Percentiles rank a stretch among this genome's conserved stretches.
phyloP scores from a whole-genome alignment of 2,797 vertebrate genomes.

The Neosalanx taihuensis region DNA sequence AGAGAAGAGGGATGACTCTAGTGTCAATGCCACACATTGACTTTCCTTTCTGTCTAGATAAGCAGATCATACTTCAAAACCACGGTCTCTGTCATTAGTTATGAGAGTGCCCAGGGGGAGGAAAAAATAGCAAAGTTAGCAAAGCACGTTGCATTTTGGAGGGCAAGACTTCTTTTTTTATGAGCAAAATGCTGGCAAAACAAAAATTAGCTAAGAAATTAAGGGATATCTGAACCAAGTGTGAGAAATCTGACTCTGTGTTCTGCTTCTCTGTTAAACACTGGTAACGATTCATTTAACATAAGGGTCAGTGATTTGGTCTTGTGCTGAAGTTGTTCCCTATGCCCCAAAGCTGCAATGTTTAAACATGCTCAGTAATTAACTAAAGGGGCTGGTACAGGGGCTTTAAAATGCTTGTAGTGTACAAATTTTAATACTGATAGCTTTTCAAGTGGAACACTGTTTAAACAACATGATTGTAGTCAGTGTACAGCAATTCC shows the following conservation, averaged over 20 bases:
- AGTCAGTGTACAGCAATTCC: background rate
- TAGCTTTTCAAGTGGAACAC: conserved; percentile 13
- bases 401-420: conserved; percentile 40
- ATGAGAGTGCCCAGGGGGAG: conserved; percentile 35
- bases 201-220: conserved; percentile 7
- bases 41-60: conserved; percentile 59
- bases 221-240: conserved; percentile 34
- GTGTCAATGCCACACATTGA: conserved; percentile 56
- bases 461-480: background rate
- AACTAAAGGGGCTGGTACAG: conserved; percentile 35
- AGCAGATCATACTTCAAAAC: conserved; percentile 64
- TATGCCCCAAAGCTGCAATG: conserved; percentile 41
- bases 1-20: conserved; percentile 56
- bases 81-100: conserved; percentile 55
- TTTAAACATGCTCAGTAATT: conserved; percentile 55
- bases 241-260: conserved; percentile 52
- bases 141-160: conserved; percentile 21
- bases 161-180: conserved; percentile 3
- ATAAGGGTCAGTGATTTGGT: conserved; percentile 51
- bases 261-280: conserved; percentile 55
- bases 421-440: conserved; percentile 2
- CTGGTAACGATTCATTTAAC: conserved; percentile 49
- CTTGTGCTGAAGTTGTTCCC: conserved; percentile 35
- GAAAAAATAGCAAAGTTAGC: conserved; percentile 54
- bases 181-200: conserved; percentile 36